These are phyloP conservation scores for Dermochelys coriacea DNA, from an alignment of 2,797 vertebrate genomes.

Conservation along the genomic window DNA sequence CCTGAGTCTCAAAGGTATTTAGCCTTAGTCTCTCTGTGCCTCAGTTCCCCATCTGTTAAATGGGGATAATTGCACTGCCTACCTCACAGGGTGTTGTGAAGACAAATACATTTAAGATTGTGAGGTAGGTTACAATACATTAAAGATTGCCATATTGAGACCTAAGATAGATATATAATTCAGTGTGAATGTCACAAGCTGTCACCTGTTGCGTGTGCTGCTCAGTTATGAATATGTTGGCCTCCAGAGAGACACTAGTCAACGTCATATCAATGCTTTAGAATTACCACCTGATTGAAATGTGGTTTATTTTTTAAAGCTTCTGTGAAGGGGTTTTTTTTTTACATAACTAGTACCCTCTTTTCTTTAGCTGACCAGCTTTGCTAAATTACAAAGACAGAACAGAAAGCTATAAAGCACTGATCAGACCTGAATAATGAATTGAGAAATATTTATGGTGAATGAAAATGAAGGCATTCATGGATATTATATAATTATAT, in stretches of 20 bases:
- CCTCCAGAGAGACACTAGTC: conserved; percentile 22
- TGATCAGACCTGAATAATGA: not conserved
- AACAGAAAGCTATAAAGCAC: not conserved
- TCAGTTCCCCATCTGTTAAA: not conserved
- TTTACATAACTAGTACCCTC: not conserved
- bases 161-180: not conserved
- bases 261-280: not conserved
- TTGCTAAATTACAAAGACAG: not conserved
- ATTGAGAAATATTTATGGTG: not conserved
- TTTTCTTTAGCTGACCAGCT: not conserved
- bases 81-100: not conserved
- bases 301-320: not conserved
- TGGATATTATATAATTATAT: not conserved
- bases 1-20: not conserved
- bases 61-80: not conserved
- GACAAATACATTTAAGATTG: not conserved
- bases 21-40: not conserved
- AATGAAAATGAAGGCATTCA: not conserved
- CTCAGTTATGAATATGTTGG: conserved; percentile 8
- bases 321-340: not conserved
- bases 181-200: not conserved
- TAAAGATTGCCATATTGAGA: not conserved
- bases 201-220: conserved; percentile 17
- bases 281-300: conserved; percentile 11
- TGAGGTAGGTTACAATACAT: not conserved